Conservation (phyloP, 2,797 vertebrate species). For the Esox lucius region DNA sequence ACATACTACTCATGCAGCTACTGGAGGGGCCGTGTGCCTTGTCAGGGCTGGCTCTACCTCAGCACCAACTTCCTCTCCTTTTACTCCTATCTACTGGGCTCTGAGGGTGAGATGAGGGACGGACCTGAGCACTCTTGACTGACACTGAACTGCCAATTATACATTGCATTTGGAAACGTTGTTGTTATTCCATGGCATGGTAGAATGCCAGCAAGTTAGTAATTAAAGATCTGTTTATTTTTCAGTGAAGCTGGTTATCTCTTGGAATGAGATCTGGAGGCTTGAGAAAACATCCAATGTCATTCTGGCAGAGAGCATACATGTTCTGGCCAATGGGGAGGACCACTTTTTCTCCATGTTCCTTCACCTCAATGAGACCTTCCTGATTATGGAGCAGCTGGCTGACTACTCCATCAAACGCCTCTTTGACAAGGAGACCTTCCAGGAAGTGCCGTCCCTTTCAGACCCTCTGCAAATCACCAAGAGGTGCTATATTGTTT, state of each 20-base stretch:
- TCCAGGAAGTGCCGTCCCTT: slow-evolving; percentile 84
- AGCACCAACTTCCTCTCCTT: slow-evolving; percentile 98
- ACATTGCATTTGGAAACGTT: neutral
- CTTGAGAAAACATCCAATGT: slow-evolving; percentile 93
- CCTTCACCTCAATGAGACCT: slow-evolving; percentile 91
- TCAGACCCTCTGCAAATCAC: slow-evolving; percentile 90
- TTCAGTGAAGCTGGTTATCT: slow-evolving; percentile 90
- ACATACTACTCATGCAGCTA: slow-evolving; percentile 98
- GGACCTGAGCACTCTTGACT: neutral
- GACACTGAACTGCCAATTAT: neutral
- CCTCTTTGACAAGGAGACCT: slow-evolving; percentile 95
- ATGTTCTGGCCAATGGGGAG: slow-evolving; percentile 84
- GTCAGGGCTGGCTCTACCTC: slow-evolving; percentile 98
- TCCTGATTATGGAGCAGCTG: slow-evolving; percentile 94
- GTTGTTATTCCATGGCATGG: neutral
- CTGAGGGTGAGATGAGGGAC: slow-evolving; percentile 82
- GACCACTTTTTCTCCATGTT: slow-evolving; percentile 98
- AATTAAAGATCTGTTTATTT: slow-evolving; percentile 1
- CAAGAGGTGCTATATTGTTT: slow-evolving; percentile 79
- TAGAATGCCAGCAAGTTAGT: neutral
- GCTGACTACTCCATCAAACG: slow-evolving; percentile 90
- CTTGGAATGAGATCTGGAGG: slow-evolving; percentile 94
- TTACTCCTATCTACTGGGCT: slow-evolving; percentile 94
- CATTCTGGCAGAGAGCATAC: slow-evolving; percentile 92
- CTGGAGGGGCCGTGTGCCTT: slow-evolving; percentile 95